Evolutionary conservation across 2,113 vertebrate species (phyloP).

Genomic region (Daphoenositta chrysoptera): DNA sequence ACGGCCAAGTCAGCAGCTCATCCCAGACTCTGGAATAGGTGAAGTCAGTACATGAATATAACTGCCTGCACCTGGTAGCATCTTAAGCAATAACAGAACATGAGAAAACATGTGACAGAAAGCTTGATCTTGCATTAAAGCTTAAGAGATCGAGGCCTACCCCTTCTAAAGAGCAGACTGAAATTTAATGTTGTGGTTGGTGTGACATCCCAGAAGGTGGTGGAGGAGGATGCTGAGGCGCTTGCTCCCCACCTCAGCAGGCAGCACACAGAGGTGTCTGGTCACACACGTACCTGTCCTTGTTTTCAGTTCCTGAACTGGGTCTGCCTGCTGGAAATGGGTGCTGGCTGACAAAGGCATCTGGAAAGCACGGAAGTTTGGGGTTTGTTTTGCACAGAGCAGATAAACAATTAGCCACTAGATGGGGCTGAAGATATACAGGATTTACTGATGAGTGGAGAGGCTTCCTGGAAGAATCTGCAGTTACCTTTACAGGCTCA

Average conservation of each 20-base stretch:
- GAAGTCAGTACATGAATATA: neutral
- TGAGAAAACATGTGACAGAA: neutral
- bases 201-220: neutral
- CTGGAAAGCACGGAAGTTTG: neutral
- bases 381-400: neutral
- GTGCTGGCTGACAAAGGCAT: neutral
- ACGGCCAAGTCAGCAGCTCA: neutral
- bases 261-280: neutral
- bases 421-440: neutral
- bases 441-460: neutral
- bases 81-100: neutral
- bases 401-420: neutral
- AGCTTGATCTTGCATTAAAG: neutral
- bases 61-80: neutral
- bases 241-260: neutral
- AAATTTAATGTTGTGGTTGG: neutral
- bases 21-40: neutral
- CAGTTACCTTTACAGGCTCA: neutral
- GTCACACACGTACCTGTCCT: neutral
- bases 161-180: neutral
- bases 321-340: neutral
- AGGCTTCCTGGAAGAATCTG: fast-evolving
- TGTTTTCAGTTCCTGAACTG: neutral
- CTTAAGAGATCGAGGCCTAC: neutral
- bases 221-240: neutral